These are phyloP conservation scores for Tetramorium parvispinum DNA, from an alignment of 1,140 invertebrate species.

Conservation along the genomic window DNA sequence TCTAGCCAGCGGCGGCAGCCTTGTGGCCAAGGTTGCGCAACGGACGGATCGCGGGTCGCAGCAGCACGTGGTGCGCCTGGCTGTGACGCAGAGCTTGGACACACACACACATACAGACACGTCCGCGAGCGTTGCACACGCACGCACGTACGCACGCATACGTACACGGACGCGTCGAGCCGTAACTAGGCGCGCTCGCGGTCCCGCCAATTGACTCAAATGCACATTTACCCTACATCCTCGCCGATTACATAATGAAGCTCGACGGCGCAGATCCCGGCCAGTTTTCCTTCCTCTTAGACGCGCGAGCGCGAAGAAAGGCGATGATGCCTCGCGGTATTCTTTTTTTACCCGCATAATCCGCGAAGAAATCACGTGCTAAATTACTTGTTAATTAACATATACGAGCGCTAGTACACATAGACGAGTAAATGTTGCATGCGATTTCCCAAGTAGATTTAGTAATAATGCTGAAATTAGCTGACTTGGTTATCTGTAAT, in stretches of 20 bases:
- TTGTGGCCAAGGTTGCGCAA: constrained; percentile 80
- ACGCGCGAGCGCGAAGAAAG: background rate
- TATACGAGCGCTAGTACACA: background rate
- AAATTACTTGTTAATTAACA: constrained; percentile 9
- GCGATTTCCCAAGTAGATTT: background rate
- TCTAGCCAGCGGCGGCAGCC: constrained; percentile 66
- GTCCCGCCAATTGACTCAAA: constrained; percentile 83
- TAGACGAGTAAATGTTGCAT: background rate
- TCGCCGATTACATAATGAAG: constrained; percentile 83
- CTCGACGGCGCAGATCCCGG: constrained; percentile 49
- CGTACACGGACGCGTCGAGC: constrained; percentile 27
- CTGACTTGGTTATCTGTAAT: background rate
- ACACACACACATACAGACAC: constrained; percentile 59
- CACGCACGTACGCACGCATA: constrained; percentile 50
- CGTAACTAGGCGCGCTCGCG: constrained; percentile 72
- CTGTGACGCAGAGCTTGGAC: constrained; percentile 64
- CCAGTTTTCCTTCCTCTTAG: constrained; percentile 58
- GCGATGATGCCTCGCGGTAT: background rate
- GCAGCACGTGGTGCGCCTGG: constrained; percentile 72
- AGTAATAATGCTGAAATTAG: background rate
- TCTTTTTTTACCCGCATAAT: background rate
- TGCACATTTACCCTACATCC: constrained; percentile 85
- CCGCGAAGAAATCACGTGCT: background rate
- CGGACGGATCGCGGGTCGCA: constrained; percentile 63
- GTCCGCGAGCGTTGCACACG: constrained; percentile 52